These are phyloP conservation scores for Chloebia gouldiae DNA, from an alignment of 2,113 vertebrate species.

Conservation along the genomic window DNA sequence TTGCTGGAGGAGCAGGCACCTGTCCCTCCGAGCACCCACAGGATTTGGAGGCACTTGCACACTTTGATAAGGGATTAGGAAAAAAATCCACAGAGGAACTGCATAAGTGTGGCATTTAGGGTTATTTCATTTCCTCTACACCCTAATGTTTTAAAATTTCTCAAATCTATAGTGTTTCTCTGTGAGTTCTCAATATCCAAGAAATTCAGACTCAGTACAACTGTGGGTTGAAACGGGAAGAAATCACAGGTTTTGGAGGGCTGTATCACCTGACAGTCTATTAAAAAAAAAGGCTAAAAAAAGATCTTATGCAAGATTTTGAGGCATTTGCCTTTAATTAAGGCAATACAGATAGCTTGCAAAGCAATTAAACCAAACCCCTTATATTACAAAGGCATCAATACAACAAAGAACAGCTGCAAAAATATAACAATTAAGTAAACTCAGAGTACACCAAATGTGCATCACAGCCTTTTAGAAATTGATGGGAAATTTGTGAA, in stretches of 20 bases:
- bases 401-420: not conserved
- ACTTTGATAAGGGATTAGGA: not conserved
- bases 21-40: not conserved
- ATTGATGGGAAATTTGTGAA: not conserved
- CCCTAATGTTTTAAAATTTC: not conserved
- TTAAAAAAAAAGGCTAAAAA: not conserved
- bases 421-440: not conserved
- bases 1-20: not conserved
- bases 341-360: not conserved
- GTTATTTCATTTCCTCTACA: conserved; percentile 36
- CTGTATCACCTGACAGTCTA: not conserved
- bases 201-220: not conserved
- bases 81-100: not conserved
- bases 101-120: not conserved
- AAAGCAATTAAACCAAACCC: not conserved
- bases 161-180: conserved; percentile 12
- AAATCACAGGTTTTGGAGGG: not conserved
- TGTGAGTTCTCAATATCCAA: not conserved
- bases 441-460: rapidly evolving
- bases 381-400: not conserved
- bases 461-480: not conserved
- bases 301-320: not conserved
- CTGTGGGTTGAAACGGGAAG: not conserved
- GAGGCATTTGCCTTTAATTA: not conserved
- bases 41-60: not conserved